Evolutionary conservation across 1,140 invertebrate genomes (phyloP).

Genomic region (Psix sp.): DNA sequence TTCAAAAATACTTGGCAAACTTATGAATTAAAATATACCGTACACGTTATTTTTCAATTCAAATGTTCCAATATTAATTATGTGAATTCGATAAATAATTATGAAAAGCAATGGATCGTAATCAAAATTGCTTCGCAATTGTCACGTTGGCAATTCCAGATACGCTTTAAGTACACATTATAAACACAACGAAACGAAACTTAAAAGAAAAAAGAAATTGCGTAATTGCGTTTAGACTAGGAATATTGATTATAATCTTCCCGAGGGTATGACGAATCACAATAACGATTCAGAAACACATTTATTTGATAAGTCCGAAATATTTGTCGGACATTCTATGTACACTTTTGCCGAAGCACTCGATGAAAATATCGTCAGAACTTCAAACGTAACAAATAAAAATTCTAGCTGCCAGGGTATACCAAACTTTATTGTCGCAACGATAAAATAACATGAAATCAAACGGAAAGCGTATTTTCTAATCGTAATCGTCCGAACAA

Average conservation of each 20-base stretch:
- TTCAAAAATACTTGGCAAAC: no score
- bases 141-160: no score
- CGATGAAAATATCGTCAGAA: slow-evolving; percentile 40
- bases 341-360: slow-evolving; percentile 42
- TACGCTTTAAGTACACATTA: no score
- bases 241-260: slow-evolving; percentile 1
- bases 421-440: slow-evolving; percentile 32
- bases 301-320: slow-evolving; percentile 71
- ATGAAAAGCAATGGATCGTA: no score
- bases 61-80: no score
- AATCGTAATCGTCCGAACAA: slow-evolving; percentile 4
- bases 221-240: neutral
- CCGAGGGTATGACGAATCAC: slow-evolving; percentile 44
- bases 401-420: slow-evolving; percentile 15
- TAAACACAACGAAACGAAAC: no score
- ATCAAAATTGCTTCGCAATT: no score
- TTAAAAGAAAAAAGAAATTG: neutral
- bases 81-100: no score
- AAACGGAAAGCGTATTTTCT: neutral
- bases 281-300: slow-evolving; percentile 73
- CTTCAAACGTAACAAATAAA: slow-evolving; percentile 49
- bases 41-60: no score
- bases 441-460: slow-evolving; percentile 26
- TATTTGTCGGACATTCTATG: slow-evolving; percentile 45
- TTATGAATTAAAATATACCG: no score